phyloP scores from a whole-genome alignment of 2,888 invertebrate genomes.

The Neocrepidodera transversa region DNA sequence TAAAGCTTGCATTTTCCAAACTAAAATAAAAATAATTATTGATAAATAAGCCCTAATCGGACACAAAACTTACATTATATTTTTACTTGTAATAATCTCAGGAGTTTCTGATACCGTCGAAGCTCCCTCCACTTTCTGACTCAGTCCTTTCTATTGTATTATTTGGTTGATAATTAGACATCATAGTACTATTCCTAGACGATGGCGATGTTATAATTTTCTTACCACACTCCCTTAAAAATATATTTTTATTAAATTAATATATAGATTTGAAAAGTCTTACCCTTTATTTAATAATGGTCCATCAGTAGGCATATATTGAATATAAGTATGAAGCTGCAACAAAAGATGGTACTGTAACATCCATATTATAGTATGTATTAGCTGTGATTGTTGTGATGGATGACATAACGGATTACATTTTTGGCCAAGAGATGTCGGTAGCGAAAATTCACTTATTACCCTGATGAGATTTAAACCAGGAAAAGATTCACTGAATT shows the following conservation, averaged over 20 bases:
- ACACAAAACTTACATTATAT: constrained; percentile 45
- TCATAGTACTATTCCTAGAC: constrained; percentile 47
- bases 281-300: constrained; percentile 37
- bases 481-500: constrained; percentile 85
- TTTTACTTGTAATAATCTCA: constrained; percentile 48
- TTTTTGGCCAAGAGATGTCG: constrained; percentile 77
- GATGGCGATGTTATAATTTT: constrained; percentile 46
- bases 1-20: constrained; percentile 57
- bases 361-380: constrained; percentile 93
- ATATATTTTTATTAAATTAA: constrained; percentile 4
- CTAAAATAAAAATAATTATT: constrained; percentile 45
- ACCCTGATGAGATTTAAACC: constrained; percentile 66
- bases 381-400: constrained; percentile 70
- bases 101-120: constrained; percentile 57
- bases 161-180: constrained; percentile 49
- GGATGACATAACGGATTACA: constrained; percentile 72
- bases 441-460: constrained; percentile 80
- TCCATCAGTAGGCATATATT: constrained; percentile 77
- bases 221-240: constrained; percentile 40
- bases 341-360: constrained; percentile 85
- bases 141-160: constrained; percentile 53
- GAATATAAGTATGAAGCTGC: constrained; percentile 93
- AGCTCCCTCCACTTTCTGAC: constrained; percentile 58
- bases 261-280: too few species aligned
- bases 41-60: too few species aligned